phyloP scores from a whole-genome alignment of 2,888 invertebrate species.

The Drosophila longiperda region DNA sequence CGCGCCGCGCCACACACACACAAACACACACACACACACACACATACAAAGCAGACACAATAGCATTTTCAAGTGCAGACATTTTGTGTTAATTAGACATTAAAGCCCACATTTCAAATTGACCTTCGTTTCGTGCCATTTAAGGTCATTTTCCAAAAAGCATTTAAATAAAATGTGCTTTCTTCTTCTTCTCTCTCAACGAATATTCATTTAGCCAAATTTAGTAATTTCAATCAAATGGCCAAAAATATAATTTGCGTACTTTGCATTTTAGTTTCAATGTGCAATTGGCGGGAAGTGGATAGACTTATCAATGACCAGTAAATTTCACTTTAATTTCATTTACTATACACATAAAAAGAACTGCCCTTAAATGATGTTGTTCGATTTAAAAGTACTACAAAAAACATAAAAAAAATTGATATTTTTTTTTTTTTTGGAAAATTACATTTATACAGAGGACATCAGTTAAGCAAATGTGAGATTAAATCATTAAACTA shows the following conservation, averaged over 20 bases:
- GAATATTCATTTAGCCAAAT: slow-evolving; percentile 18
- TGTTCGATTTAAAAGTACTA: neutral
- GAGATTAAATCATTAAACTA: neutral
- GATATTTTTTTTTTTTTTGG: neutral
- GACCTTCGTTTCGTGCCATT: slow-evolving; percentile 41
- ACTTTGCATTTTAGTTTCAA: neutral
- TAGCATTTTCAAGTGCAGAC: slow-evolving; percentile 70
- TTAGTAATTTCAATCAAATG: slow-evolving; percentile 25
- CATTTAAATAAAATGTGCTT: neutral
- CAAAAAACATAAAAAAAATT: neutral
- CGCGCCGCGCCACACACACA: slow-evolving; percentile 7
- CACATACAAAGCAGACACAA: slow-evolving; percentile 16
- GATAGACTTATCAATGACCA: slow-evolving; percentile 4
- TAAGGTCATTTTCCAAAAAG: slow-evolving; percentile 37
- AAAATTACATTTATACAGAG: neutral
- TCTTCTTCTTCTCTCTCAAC: slow-evolving; percentile 2
- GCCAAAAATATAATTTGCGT: neutral
- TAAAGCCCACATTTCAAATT: slow-evolving; percentile 41
- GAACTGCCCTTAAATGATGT: neutral
- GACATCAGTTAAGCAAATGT: neutral
- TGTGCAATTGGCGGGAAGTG: neutral
- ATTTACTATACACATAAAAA: neutral
- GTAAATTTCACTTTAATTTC: neutral
- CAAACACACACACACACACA: slow-evolving; percentile 7
- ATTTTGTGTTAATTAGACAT: slow-evolving; percentile 68